These are phyloP conservation scores for Grammomys surdaster DNA, from an alignment of 2,113 vertebrate species.

Conservation along the genomic window DNA sequence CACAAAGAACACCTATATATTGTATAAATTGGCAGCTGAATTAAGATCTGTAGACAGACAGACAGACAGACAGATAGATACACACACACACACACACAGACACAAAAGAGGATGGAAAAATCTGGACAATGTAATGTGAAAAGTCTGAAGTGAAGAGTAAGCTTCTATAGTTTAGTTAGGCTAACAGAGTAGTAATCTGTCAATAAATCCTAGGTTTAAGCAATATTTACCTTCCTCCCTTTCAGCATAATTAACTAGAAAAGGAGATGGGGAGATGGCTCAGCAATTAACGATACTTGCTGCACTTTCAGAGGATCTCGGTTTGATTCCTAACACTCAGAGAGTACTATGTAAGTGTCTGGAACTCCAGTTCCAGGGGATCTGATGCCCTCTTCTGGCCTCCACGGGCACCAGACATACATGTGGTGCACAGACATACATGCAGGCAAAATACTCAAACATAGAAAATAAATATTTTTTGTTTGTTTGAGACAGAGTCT, in stretches of 20 bases:
- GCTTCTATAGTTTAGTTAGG: not conserved
- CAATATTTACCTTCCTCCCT: not conserved
- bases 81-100: not conserved
- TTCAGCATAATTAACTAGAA: constrained; percentile 26
- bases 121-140: not conserved
- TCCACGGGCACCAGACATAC: not conserved
- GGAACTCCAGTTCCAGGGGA: not conserved
- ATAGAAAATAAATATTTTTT: not conserved
- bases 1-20: constrained; percentile 13
- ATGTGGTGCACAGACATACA: not conserved
- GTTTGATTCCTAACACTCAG: not conserved
- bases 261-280: not conserved
- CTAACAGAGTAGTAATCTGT: constrained; percentile 22
- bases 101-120: not conserved
- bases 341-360: not conserved
- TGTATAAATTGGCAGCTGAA: constrained; percentile 17
- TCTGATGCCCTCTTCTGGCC: not conserved
- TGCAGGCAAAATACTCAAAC: not conserved
- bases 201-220: constrained; percentile 13
- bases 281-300: not conserved
- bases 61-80: not conserved
- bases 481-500: not conserved
- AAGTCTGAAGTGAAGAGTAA: not conserved
- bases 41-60: constrained; percentile 46
- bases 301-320: not conserved